Percentiles rank a stretch among this genome's conserved stretches.
Conservation (phyloP, 1,140 invertebrate species). For the silkworm (Bombyx mori) region DNA sequence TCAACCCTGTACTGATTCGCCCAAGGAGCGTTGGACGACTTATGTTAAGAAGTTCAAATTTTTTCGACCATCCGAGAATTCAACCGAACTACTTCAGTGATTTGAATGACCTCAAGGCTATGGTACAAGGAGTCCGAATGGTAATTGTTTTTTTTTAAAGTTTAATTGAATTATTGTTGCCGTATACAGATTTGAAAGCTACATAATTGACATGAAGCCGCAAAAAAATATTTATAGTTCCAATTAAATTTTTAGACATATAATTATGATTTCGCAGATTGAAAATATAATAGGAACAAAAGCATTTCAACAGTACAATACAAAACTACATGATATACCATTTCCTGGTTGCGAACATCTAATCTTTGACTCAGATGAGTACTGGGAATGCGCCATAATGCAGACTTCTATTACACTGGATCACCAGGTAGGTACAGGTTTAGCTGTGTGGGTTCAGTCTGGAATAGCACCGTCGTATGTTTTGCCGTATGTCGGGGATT, state of each 20-base stretch:
- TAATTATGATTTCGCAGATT: slow-evolving; percentile 50
- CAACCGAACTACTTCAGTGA: slow-evolving; percentile 84
- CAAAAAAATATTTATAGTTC: too few relatives aligned
- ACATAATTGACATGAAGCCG: too few relatives aligned
- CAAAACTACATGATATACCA: slow-evolving; percentile 74
- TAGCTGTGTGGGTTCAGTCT: neutral
- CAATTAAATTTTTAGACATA: slow-evolving; percentile 1
- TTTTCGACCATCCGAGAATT: slow-evolving; percentile 80
- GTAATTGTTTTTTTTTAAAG: slow-evolving; percentile 47
- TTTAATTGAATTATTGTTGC: neutral
- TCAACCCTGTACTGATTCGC: slow-evolving; percentile 80
- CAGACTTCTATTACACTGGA: slow-evolving; percentile 80
- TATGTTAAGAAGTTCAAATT: slow-evolving; percentile 77
- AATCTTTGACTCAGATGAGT: slow-evolving; percentile 75
- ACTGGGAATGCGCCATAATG: slow-evolving; percentile 82
- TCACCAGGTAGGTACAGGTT: slow-evolving; percentile 73
- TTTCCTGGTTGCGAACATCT: slow-evolving; percentile 78
- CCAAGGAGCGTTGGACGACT: slow-evolving; percentile 83
- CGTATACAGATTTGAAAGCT: neutral
- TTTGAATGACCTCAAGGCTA: slow-evolving; percentile 75
- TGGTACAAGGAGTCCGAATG: slow-evolving; percentile 82
- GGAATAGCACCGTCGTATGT: too few relatives aligned
- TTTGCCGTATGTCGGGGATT: too few relatives aligned
- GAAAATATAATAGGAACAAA: slow-evolving; percentile 74
- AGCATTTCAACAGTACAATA: slow-evolving; percentile 74